These are phyloP conservation scores for Luffia ferchaultella DNA, from an alignment of 2,888 invertebrate genomes.

Conservation along the genomic window DNA sequence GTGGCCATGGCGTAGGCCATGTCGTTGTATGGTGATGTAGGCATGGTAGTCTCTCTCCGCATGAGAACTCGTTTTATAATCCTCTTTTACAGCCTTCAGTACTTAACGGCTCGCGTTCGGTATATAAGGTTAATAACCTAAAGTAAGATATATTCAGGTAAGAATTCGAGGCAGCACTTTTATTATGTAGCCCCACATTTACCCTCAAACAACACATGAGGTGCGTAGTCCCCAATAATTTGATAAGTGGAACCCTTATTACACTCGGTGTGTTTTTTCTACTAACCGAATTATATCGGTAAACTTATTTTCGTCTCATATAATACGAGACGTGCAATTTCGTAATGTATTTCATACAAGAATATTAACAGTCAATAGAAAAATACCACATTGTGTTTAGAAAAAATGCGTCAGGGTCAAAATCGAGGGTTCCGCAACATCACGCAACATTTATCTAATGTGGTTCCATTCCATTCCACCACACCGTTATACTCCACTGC, in stretches of 20 bases:
- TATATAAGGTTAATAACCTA: not conserved
- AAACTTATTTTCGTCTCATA: not conserved
- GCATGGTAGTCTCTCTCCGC: too few relatives aligned
- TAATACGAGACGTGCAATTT: not conserved
- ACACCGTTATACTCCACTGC: too few relatives aligned
- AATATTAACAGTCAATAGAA: too few relatives aligned
- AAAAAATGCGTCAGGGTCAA: too few relatives aligned
- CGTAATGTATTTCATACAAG: not conserved
- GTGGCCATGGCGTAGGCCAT: too few relatives aligned
- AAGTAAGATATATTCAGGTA: not conserved
- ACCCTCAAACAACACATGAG: not conserved
- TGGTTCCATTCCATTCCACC: too few relatives aligned
- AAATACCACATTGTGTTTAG: too few relatives aligned
- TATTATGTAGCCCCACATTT: not conserved
- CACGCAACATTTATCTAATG: too few relatives aligned
- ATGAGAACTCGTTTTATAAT: too few relatives aligned
- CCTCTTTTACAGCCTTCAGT: too few relatives aligned
- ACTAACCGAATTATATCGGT: not conserved
- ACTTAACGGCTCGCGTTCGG: not conserved
- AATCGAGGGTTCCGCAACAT: too few relatives aligned
- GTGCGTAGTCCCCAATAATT: not conserved
- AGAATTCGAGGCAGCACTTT: not conserved
- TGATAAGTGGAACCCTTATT: not conserved
- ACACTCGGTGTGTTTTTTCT: not conserved
- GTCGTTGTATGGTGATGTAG: too few relatives aligned